Base-by-base conservation (phyloP, 2,797 vertebrate genomes). In the Rhinatrema bivittatum region DNA sequence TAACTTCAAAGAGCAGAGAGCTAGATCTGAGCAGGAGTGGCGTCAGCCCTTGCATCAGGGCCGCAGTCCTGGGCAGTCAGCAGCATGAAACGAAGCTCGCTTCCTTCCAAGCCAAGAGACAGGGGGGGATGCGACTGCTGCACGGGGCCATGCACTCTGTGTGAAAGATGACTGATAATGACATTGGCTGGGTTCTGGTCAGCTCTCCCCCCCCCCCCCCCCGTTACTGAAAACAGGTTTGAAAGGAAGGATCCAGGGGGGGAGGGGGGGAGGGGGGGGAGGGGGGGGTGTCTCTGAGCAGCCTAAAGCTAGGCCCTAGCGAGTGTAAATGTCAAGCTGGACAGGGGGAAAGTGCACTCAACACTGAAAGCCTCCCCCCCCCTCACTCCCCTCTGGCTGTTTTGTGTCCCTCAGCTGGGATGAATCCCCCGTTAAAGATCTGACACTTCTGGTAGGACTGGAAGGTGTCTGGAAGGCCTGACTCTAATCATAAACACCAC, bases 401-500 rank as follows among this genome's bases (percentile, higher is more conserved):
- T 85, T 79, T 76, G 78, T 83, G 83, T 87, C 84, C 84, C 72
- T 81, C 76, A 68, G 68, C 63, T 75, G 72, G 74, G 80, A 85
- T 79, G 76, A 79, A 81, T 81, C 72, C 81, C n/a, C n/a, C 4
- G 74, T 84, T 81, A 84, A 83, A 86, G 82, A 85, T 86, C 78
- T 81, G 74, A 81, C 52, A 62, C 74, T 81, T 72, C 51, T 39
- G 68, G 78, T 63, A 83, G 64, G 78, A 84, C 81, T 84, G 56
- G 14, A 72, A 87, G 83, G 82, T 87, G 82, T 87, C 82, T 85
- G 83, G 74, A 79, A 78, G 43, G 70, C 63, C 79, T 86, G 83
- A 74, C 79, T 87, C 79, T 83, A 84, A 87, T 87, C 82, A 87
- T 84, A 84, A 84, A 83, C 79, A 82, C 74, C 68, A 70, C 78